Evolutionary conservation across 2,113 vertebrate genomes (phyloP).

Genomic region (Bubo scandiacus): DNA sequence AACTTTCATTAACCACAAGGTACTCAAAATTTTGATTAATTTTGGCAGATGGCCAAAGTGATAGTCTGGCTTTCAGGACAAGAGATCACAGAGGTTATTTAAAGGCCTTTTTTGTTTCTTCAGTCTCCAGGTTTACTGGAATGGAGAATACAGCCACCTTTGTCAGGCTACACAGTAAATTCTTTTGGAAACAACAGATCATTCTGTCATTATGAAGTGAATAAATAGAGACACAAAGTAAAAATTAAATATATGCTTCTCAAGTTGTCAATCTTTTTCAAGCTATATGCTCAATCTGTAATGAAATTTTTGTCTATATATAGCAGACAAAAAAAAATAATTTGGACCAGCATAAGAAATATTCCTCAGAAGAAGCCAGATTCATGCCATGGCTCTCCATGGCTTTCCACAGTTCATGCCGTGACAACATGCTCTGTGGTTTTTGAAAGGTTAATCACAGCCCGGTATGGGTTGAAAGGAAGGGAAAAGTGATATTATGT

Average conservation of each 20-base stretch:
- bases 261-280: background rate
- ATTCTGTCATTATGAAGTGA: conserved; percentile 2
- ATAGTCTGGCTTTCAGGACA: background rate
- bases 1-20: background rate
- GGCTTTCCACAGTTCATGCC: background rate
- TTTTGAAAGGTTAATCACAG: background rate
- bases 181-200: conserved; percentile 52
- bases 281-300: background rate
- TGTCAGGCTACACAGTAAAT: background rate
- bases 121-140: background rate
- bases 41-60: background rate
- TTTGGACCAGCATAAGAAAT: background rate
- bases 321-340: background rate
- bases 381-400: background rate
- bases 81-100: background rate
- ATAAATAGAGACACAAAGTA: conserved; percentile 19
- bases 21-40: background rate
- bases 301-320: background rate
- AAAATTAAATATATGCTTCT: conserved; percentile 29
- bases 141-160: background rate
- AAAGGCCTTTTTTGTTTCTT: background rate
- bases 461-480: background rate
- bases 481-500: background rate
- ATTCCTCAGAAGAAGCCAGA: background rate
- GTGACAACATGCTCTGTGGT: background rate